phyloP scores from a whole-genome alignment of 2,113 vertebrate species.

The Maccullochella peelii region DNA sequence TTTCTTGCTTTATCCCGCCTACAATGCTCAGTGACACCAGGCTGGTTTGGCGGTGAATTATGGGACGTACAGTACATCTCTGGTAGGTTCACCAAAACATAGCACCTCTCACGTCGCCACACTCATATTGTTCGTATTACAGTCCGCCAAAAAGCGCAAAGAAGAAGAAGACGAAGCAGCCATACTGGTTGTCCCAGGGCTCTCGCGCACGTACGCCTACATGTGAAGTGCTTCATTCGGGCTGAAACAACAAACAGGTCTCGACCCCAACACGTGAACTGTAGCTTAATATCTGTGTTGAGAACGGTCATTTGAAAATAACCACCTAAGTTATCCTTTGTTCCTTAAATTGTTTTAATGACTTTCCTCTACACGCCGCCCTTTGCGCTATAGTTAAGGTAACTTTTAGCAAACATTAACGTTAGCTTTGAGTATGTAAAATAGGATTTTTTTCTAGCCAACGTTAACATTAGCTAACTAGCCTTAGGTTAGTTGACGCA shows the following conservation, averaged over 20 bases:
- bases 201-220: not conserved
- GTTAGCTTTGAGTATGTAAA: not conserved
- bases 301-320: not conserved
- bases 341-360: not conserved
- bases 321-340: accelerated
- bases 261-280: not conserved
- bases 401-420: not conserved
- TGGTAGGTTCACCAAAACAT: not conserved
- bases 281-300: not conserved
- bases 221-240: not conserved
- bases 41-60: not conserved
- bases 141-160: too few species aligned
- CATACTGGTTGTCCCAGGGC: not conserved
- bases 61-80: not conserved
- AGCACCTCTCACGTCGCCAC: not conserved
- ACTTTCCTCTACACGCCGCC: too few species aligned
- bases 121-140: not conserved
- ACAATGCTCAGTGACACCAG: not conserved
- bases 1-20: not conserved
- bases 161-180: too few species aligned
- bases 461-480: not conserved
- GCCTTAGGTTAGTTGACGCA: too few species aligned
- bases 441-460: not conserved
- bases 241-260: not conserved
- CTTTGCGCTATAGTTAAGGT: not conserved